Evolutionary conservation across 2,888 invertebrate genomes (phyloP), one percentile per base, ranked within the genome.

Genomic region (Drosophila picticornis): DNA sequence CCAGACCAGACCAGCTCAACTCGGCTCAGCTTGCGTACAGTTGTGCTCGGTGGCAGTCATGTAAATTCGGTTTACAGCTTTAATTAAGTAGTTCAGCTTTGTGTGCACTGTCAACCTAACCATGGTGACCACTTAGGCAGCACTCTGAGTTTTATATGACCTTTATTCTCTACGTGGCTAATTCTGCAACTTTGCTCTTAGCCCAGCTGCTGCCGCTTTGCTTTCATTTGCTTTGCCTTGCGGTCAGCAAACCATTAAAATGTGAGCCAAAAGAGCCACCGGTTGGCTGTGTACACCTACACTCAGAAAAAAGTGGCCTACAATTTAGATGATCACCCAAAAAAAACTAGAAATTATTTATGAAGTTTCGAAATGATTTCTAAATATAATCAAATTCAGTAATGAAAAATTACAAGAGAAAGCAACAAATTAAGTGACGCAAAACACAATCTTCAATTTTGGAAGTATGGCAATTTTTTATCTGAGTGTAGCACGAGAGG

Each of bases 71-170:
- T 59, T 48, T 13, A 19, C 66, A 53, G 34, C 64, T 64, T 74
- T 68, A 68, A 61, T 77, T 53, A 60, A 52, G 58, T 48, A 48
- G 40, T 5, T 22, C 40, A 63, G 40, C n/a, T 32, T 25, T 19
- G 3, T n/a, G 19, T 11, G 9, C 22, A 6, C 11, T 32, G n/a
- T 16, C 38, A 29, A 19, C 38, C 59, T 13, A 25, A 13, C n/a
- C 43, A 32, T 29, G 48, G 27, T 50, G 64, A 34, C 40, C 68
- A 43, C 64, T 72, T 72, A 67, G 59, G 27, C 36, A 38, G 52
- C 67, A 72, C 67, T 76, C 31, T 48, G 62, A 29, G 22, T 81
- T 81, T 86, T 75, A 83, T 69, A 71, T 63, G 62, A 65, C 52
- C 40, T 60, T 38, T 56, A 46, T 58, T 38, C 61, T 48, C 58